Base-by-base conservation (phyloP, 2,113 vertebrate species). In the Aphelocoma coerulescens region DNA sequence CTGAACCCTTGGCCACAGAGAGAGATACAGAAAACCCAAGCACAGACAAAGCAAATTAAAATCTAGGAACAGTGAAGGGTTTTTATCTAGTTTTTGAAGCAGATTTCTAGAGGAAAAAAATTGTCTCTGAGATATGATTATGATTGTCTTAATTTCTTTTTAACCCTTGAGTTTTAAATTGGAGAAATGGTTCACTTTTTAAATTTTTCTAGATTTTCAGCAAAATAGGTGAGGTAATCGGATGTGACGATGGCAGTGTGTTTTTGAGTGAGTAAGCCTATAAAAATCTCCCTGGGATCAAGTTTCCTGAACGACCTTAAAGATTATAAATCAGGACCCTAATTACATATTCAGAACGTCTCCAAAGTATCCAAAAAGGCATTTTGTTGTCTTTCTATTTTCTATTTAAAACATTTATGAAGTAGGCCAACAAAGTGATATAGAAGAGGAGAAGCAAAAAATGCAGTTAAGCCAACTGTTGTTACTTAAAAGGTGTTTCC, bases 221-320 rank as follows among this genome's bases (percentile, higher is more conserved):
- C 39, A 22, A 35, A 28, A 19, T 11, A 63, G 32, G 11, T 72
- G 48, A 80, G 28, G 17, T 41, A 26, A 43, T 43, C 10, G 5
- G 26, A 23, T 0, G 1, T 80, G 71, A 28, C 6, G 48, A 6
- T 48, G 22, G 28, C 32, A 66, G 11, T 0, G 1, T 46, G 16
- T 3, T 71, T 88, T 57, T 18, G 9, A 46, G 16, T 22, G 66
- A 41, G 18, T 66, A 48, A 67, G 13, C 21, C 8, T 44, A 17
- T 33, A 22, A 67, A 63, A 22, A 44, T 9, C 6, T 12, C 79
- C 22, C 19, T 32, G n/a, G 16, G 19, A 59, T 55, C 13, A 39
- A 74, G 3, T 33, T 69, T 68, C 16, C 46, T 57, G 17, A 48
- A 39, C 6, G 69, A 39, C 7, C 11, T 6, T 43, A 27, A 77